These are phyloP conservation scores for Synaphobranchus kaupii DNA, from an alignment of 2,797 vertebrate species.

Conservation along the genomic window DNA sequence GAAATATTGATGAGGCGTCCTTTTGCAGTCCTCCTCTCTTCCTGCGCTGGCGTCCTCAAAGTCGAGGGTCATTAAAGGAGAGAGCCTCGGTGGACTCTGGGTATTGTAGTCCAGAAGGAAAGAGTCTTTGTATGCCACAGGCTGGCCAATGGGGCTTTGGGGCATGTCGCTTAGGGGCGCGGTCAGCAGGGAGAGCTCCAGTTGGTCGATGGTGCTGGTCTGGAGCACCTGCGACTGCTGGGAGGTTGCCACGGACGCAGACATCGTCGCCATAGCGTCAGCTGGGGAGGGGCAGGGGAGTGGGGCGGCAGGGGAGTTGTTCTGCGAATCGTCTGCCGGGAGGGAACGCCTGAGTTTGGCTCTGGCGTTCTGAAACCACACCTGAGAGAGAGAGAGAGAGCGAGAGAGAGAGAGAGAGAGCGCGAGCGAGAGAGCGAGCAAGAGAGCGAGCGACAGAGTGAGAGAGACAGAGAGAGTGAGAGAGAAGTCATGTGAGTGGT, in stretches of 20 bases:
- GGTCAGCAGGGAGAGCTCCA: slow-evolving; percentile 66
- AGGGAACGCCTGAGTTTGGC: slow-evolving; percentile 71
- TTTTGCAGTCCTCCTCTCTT: slow-evolving; percentile 26
- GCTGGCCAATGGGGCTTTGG: slow-evolving; percentile 33
- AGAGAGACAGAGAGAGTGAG: not conserved
- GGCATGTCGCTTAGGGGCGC: slow-evolving; percentile 48
- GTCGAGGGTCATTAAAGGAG: slow-evolving; percentile 53
- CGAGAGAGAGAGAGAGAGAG: not conserved
- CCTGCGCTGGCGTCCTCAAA: slow-evolving; percentile 44
- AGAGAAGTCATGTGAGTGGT: not conserved
- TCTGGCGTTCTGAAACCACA: slow-evolving; percentile 76
- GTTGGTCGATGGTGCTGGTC: slow-evolving; percentile 69
- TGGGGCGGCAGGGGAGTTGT: slow-evolving; percentile 42
- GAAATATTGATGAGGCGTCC: slow-evolving; percentile 43
- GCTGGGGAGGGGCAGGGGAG: slow-evolving; percentile 41
- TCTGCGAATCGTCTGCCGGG: slow-evolving; percentile 57
- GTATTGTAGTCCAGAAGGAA: slow-evolving; percentile 54
- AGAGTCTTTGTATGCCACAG: slow-evolving; percentile 40
- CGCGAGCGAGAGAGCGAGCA: no score
- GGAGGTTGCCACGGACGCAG: slow-evolving; percentile 29
- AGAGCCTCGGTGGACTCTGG: slow-evolving; percentile 52
- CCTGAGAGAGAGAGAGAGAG: slow-evolving; percentile 47
- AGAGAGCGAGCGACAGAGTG: not conserved
- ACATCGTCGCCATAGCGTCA: slow-evolving; percentile 37
- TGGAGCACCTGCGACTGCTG: slow-evolving; percentile 36